These are phyloP conservation scores for Eucera pruinosa DNA, from an alignment of 2,888 invertebrate genomes.

Conservation along the genomic window DNA sequence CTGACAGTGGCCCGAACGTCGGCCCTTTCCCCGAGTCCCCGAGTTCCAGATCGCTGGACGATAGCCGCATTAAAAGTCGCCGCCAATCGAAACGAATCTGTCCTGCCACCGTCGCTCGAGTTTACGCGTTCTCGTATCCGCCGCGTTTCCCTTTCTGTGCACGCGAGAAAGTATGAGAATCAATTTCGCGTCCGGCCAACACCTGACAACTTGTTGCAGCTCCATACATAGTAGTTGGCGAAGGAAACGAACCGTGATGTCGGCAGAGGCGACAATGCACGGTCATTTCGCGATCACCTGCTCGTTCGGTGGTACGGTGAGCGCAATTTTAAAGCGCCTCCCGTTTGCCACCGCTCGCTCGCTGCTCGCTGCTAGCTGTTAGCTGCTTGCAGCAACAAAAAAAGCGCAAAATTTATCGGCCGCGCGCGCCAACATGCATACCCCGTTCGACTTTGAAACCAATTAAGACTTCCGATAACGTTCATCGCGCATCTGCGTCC, in stretches of 20 bases:
- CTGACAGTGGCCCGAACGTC: slow-evolving; percentile 69
- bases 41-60: slow-evolving; percentile 65
- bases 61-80: not conserved
- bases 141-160: not conserved
- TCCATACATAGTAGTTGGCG: too few relatives aligned
- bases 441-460: slow-evolving; percentile 21
- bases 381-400: not conserved
- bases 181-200: slow-evolving; percentile 6
- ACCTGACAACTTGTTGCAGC: slow-evolving; percentile 51
- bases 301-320: slow-evolving; percentile 32
- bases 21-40: slow-evolving; percentile 62
- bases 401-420: slow-evolving; percentile 10
- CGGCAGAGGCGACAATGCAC: too few relatives aligned
- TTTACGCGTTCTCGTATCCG: not conserved
- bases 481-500: slow-evolving; percentile 12
- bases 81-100: not conserved
- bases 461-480: slow-evolving; percentile 32
- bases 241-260: too few relatives aligned
- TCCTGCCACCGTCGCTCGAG: not conserved
- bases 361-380: not conserved
- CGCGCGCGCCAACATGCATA: slow-evolving; percentile 2
- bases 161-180: not conserved
- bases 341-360: slow-evolving; percentile 24
- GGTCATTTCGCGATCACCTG: slow-evolving; percentile 69
- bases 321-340: slow-evolving; percentile 53